Evolutionary conservation across 2,888 invertebrate species (phyloP), one percentile per base, ranked within the genome.

Genomic region (Onthophagus sagittarius): DNA sequence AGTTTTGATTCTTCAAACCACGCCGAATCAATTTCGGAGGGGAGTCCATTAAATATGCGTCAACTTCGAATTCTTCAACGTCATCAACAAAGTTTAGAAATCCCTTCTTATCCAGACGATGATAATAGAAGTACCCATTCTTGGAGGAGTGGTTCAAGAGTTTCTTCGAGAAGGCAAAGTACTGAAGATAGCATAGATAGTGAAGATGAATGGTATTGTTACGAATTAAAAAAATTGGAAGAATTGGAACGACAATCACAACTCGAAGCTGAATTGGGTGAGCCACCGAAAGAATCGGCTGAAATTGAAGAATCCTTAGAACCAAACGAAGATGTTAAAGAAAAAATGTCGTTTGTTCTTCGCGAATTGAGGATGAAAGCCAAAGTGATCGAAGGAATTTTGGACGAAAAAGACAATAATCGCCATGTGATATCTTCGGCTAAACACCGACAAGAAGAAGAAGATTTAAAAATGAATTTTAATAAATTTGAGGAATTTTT

Each of bases 181-280:
- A 96, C 96, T 0, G 96, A 96, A 86, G 96, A 96, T 79, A 95
- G 95, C 80, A 96, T 96, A 73, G 96, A 96, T 83, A 95, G 94
- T 31, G 96, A 96, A 85, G 96, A 96, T 82, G 96, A 96, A 83
- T 96, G 96, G 93, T 96, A 95, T 81, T 94, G 94, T 80, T 95
- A 96, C 83, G 96, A 96, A 82, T 84, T 96, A 73, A 87, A 94
- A 72, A 95, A 96, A 84, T 85, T 96, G 53, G 95, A 96, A 85
- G 94, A 95, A 85, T 88, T 96, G 85, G 96, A 96, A 84, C 88
- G 92, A 76, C 92, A 92, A 77, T 90, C 91, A 1, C 90, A 91
- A 78, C 79, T 91, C 73, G 92, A 93, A 79, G 83, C 87, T 63
- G 90, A 84, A 78, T 88, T 92, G 83, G 90, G 90, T 33, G 86